These are phyloP conservation scores for Bombus consobrinus DNA, from an alignment of 1,140 invertebrate genomes.

Conservation along the genomic window DNA sequence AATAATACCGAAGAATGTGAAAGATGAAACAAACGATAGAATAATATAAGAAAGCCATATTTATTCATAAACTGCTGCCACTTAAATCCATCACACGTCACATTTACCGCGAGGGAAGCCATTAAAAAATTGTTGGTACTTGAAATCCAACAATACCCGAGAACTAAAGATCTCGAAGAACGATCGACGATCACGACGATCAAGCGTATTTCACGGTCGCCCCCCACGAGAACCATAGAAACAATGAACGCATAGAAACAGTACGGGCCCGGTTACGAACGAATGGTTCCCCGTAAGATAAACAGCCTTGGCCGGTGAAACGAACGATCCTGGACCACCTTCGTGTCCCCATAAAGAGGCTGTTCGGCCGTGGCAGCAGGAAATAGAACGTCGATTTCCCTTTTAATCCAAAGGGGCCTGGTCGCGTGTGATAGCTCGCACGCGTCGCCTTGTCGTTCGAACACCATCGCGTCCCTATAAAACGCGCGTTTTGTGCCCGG, in stretches of 20 bases:
- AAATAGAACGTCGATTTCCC: constrained; percentile 68
- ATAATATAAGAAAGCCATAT: no score
- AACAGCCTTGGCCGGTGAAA: constrained; percentile 48
- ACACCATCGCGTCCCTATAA: constrained; percentile 53
- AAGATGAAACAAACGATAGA: neutral
- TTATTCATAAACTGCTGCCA: neutral
- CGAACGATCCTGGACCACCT: constrained; percentile 63
- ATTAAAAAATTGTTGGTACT: constrained; percentile 8
- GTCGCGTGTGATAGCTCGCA: constrained; percentile 63
- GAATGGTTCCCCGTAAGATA: constrained; percentile 40
- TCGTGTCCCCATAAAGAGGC: constrained; percentile 59
- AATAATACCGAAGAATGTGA: neutral
- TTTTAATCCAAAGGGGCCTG: constrained; percentile 58
- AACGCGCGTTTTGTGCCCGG: constrained; percentile 61
- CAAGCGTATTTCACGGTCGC: constrained; percentile 33
- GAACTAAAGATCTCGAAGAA: neutral
- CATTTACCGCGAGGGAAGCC: neutral
- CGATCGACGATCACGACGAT: constrained; percentile 28
- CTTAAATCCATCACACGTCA: constrained; percentile 8
- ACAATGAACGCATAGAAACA: constrained; percentile 50
- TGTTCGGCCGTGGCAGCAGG: constrained; percentile 45
- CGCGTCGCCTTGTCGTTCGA: constrained; percentile 54
- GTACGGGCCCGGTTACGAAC: constrained; percentile 27
- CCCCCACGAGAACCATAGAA: constrained; percentile 19
- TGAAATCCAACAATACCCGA: neutral